These are phyloP conservation scores for Scolanthus callimorphus DNA, from an alignment of 92 coral and sea anemone species.

Conservation along the genomic window DNA sequence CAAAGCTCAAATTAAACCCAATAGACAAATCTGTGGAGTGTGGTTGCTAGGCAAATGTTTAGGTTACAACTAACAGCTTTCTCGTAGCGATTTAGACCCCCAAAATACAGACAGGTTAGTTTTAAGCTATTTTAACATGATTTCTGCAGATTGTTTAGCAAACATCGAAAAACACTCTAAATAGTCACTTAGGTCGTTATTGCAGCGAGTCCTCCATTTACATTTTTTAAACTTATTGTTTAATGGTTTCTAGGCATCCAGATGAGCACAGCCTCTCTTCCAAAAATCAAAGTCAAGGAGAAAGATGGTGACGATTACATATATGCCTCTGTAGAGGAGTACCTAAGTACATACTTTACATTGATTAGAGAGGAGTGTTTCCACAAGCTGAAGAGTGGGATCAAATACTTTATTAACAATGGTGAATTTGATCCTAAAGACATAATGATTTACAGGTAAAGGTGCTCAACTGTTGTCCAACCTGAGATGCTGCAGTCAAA, in stretches of 20 bases:
- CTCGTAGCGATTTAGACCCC: too few relatives aligned
- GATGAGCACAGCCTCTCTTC: conserved; percentile 2
- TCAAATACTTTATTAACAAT: conserved; percentile 28
- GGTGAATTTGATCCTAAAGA: conserved; percentile 42
- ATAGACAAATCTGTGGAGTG: too few relatives aligned
- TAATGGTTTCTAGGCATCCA: too few relatives aligned
- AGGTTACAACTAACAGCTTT: too few relatives aligned
- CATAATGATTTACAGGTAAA: conserved; percentile 61
- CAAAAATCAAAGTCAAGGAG: conserved; percentile 12
- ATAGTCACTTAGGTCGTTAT: too few relatives aligned
- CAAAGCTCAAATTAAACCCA: too few relatives aligned
- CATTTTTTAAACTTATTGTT: background rate
- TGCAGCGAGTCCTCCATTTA: too few relatives aligned
- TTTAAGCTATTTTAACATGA: too few relatives aligned
- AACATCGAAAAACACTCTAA: background rate
- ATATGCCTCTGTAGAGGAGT: conserved; percentile 60
- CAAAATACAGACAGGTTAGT: too few relatives aligned
- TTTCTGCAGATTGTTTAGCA: too few relatives aligned
- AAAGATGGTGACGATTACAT: background rate
- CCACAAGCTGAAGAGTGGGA: conserved; percentile 66
- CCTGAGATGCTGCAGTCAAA: too few relatives aligned
- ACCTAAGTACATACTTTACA: conserved; percentile 55
- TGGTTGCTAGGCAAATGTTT: too few relatives aligned
- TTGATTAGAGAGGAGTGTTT: conserved; percentile 86
- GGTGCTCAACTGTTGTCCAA: background rate